phyloP scores from a whole-genome alignment of 2,888 invertebrate genomes.

The Cordilura impudica region DNA sequence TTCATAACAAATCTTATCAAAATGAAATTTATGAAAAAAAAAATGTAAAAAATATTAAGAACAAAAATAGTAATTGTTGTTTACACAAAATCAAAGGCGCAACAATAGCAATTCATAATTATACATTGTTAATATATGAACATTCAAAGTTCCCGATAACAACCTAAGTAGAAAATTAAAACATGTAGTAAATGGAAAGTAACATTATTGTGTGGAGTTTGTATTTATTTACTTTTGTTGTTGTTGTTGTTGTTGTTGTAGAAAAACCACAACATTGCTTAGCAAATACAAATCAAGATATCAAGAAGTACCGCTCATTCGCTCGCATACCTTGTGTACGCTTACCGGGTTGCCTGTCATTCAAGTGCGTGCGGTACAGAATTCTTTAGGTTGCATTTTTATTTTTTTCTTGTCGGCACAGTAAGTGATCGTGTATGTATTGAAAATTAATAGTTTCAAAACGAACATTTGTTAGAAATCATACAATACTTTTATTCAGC shows the following conservation, averaged over 20 bases:
- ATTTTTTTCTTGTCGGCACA: constrained; percentile 49
- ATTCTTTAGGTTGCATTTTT: constrained; percentile 5
- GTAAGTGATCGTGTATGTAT: constrained; percentile 62
- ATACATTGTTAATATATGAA: neutral
- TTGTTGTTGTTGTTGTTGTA: constrained; percentile 2
- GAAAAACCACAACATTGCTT: constrained; percentile 32
- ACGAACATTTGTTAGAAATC: constrained; percentile 49
- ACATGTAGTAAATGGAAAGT: constrained; percentile 43
- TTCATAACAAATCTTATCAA: constrained; percentile 46
- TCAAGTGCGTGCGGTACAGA: constrained; percentile 59
- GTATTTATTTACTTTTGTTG: neutral
- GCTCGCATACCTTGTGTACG: constrained; percentile 35
- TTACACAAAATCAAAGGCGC: constrained; percentile 48
- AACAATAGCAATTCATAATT: constrained; percentile 33
- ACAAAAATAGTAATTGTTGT: constrained; percentile 8
- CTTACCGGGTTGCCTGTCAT: constrained; percentile 26
- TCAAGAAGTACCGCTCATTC: constrained; percentile 20
- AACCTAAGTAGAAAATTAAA: constrained; percentile 25
- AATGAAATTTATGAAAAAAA: constrained; percentile 34
- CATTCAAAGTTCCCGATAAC: constrained; percentile 36
- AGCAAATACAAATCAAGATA: constrained; percentile 39
- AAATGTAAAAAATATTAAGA: constrained; percentile 10
- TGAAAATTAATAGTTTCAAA: constrained; percentile 60
- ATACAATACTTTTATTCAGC: constrained; percentile 17
- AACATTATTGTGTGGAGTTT: constrained; percentile 35